Conservation (phyloP, 2,113 vertebrate species). For the Madoqua kirkii region DNA sequence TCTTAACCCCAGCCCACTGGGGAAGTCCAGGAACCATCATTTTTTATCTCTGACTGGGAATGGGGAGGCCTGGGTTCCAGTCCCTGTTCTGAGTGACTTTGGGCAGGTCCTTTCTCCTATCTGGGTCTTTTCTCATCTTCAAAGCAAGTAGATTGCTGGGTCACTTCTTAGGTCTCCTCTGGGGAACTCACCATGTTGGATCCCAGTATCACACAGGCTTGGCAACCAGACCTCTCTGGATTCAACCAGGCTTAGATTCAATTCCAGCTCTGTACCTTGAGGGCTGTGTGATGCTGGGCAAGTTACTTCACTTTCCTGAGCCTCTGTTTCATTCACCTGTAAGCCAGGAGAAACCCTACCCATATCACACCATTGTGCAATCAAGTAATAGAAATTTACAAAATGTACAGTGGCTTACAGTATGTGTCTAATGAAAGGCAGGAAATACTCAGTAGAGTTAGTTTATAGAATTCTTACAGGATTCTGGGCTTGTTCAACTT, state of each 20-base stretch:
- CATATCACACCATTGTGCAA: neutral
- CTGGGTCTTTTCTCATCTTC: neutral
- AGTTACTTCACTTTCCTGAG: neutral
- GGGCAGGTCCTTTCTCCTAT: neutral
- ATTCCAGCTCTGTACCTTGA: neutral
- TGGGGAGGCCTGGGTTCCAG: neutral
- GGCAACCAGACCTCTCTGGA: neutral
- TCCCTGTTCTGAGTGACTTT: neutral
- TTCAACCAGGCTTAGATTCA: neutral
- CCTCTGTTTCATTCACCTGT: neutral
- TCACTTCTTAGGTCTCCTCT: neutral
- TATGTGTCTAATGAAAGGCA: neutral
- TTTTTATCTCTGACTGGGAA: neutral
- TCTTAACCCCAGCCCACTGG: neutral
- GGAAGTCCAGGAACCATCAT: neutral
- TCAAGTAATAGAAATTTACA: neutral
- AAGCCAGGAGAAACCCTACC: neutral
- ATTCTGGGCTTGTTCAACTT: neutral
- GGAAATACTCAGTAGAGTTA: neutral
- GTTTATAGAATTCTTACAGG: neutral
- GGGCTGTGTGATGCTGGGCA: neutral
- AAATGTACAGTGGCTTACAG: neutral
- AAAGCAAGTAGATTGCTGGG: neutral
- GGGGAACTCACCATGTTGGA: neutral
- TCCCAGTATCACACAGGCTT: neutral